Percentiles rank a stretch among this genome's conserved stretches.
Evolutionary conservation across 2,113 vertebrate genomes (phyloP).

Genomic region (Petrocephalus zakoni): DNA sequence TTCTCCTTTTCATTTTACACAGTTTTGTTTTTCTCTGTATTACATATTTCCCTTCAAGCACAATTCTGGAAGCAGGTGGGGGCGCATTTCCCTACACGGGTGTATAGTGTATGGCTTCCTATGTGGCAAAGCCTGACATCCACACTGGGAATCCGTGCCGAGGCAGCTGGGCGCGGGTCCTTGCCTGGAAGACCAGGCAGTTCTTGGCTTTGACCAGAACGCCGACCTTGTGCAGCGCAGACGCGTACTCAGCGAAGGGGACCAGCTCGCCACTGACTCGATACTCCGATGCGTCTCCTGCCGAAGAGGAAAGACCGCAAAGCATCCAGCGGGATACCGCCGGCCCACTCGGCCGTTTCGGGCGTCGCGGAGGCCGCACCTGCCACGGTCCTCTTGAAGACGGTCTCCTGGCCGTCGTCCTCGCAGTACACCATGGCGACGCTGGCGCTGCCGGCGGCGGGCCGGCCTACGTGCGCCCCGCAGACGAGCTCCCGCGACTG

Average conservation of each 20-base stretch:
- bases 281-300: conserved; percentile 75
- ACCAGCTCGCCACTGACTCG: conserved; percentile 59
- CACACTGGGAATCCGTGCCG: not conserved
- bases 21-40: not conserved
- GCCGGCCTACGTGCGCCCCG: conserved; percentile 79
- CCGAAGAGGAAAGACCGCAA: conserved; percentile 16
- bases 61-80: not conserved
- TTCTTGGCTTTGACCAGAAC: conserved; percentile 82
- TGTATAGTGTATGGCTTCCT: not conserved
- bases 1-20: not conserved
- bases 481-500: conserved; percentile 76
- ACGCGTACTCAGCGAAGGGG: conserved; percentile 60
- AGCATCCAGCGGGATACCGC: not conserved
- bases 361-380: conserved; percentile 50
- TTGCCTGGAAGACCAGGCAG: conserved; percentile 90
- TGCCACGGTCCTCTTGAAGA: conserved; percentile 69
- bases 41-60: not conserved
- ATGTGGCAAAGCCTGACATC: not conserved
- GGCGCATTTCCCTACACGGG: not conserved
- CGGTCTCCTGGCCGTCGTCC: conserved; percentile 61
- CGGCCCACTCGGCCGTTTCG: not conserved
- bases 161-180: not conserved
- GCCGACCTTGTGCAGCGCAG: conserved; percentile 75
- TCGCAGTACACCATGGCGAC: conserved; percentile 70
- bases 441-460: conserved; percentile 63